phyloP scores from a whole-genome alignment of 2,113 vertebrate species.

The Apistogramma diplotaenia region DNA sequence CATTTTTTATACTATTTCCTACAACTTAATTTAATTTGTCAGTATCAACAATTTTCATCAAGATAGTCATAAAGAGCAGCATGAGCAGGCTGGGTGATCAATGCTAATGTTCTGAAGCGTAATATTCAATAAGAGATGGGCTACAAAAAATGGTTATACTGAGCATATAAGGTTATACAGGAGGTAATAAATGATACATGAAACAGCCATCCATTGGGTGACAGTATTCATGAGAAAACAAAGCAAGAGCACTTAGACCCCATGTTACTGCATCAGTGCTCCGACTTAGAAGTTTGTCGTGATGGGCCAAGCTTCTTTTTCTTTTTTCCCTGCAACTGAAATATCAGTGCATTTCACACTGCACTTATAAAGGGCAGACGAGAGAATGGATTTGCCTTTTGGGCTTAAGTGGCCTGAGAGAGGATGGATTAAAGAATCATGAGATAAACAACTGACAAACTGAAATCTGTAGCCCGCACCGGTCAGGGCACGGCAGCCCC shows the following conservation, averaged over 20 bases:
- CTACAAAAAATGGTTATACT: not conserved
- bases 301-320: slow-evolving; percentile 7
- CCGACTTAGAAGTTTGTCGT: slow-evolving; percentile 11
- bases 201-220: not conserved
- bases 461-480: slow-evolving; percentile 1
- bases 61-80: not conserved
- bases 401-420: slow-evolving; percentile 64
- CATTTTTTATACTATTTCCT: slow-evolving; percentile 22
- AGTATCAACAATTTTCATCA: not conserved
- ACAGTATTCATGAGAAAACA: slow-evolving; percentile 12
- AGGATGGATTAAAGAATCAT: slow-evolving; percentile 68
- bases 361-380: slow-evolving; percentile 31
- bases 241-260: slow-evolving; percentile 49
- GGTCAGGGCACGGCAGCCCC: not conserved
- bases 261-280: slow-evolving; percentile 23
- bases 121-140: not conserved
- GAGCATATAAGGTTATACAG: slow-evolving; percentile 21
- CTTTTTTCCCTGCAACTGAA: not conserved
- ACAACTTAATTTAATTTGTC: not conserved
- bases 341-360: slow-evolving; percentile 3
- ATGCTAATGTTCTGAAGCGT: not conserved
- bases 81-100: not conserved
- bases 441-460: slow-evolving; percentile 54
- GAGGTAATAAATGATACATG: slow-evolving; percentile 57
- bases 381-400: slow-evolving; percentile 53